A percentile compares a stretch with the other conserved stretches of the same genome.
These are phyloP conservation scores for Serranus cabrilla DNA, from an alignment of 2,797 vertebrate genomes.

Conservation along the genomic window DNA sequence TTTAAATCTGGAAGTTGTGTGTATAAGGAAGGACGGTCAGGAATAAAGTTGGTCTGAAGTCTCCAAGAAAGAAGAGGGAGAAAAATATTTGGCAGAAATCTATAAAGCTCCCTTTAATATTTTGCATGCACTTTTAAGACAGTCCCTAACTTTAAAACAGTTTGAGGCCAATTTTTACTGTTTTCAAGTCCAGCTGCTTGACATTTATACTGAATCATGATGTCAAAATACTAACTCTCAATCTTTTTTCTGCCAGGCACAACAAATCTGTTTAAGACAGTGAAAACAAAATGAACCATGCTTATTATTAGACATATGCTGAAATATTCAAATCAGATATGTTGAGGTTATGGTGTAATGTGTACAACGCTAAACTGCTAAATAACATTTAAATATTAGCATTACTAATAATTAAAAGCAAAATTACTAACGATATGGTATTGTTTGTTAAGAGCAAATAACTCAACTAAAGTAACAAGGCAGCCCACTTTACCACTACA, in stretches of 20 bases:
- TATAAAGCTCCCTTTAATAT: not conserved
- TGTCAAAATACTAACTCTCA: not conserved
- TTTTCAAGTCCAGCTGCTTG: not conserved
- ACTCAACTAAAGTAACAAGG: not conserved
- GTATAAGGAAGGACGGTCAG: not conserved
- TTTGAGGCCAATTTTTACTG: not conserved
- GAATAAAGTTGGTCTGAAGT: not conserved
- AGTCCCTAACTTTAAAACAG: not conserved
- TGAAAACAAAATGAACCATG: not conserved
- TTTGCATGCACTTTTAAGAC: not conserved
- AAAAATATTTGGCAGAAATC: not conserved
- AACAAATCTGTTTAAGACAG: not conserved
- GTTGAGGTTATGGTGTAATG: too few relatives aligned
- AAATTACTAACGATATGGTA: too few relatives aligned
- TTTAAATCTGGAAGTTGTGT: not conserved
- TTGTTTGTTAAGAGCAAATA: too few relatives aligned
- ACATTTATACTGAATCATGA: not conserved
- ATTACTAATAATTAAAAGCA: too few relatives aligned
- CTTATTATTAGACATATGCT: too few relatives aligned
- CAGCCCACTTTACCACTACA: not conserved
- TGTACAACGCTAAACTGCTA: too few relatives aligned
- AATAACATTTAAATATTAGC: too few relatives aligned
- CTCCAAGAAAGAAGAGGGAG: not conserved
- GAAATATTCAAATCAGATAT: too few relatives aligned
- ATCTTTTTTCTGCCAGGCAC: not conserved